Evolutionary conservation across 1,140 invertebrate species (phyloP).

Genomic region (Zaprionus africanus): DNA sequence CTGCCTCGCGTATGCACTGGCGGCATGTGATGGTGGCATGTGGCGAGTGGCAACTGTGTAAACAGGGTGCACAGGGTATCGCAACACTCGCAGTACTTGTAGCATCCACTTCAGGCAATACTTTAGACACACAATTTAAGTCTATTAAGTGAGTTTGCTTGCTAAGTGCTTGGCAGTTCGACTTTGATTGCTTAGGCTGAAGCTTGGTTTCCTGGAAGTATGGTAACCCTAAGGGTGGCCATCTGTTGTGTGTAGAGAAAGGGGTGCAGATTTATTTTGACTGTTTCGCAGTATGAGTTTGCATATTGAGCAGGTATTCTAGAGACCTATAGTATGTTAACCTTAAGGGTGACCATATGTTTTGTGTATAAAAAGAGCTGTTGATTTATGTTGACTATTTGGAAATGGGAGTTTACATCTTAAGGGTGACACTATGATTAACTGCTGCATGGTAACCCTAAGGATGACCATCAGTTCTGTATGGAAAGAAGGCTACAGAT

Average conservation of each 20-base stretch:
- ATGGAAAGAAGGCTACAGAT: too few species aligned
- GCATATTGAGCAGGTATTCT: not conserved
- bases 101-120: not conserved
- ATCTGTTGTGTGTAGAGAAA: not conserved
- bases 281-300: not conserved
- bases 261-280: not conserved
- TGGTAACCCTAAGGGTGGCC: not conserved
- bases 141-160: not conserved
- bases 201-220: not conserved
- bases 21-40: slow-evolving; percentile 5
- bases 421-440: too few species aligned
- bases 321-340: not conserved
- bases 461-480: not conserved
- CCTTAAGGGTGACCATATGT: not conserved
- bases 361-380: not conserved
- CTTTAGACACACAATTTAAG: not conserved
- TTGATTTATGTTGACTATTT: too few species aligned
- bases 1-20: not conserved
- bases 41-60: not conserved
- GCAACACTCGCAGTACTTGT: not conserved
- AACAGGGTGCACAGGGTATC: slow-evolving; percentile 5
- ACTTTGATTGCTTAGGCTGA: not conserved
- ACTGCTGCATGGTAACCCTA: not conserved
- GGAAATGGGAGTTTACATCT: too few species aligned
- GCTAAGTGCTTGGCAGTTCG: not conserved